Evolutionary conservation across 2,888 invertebrate genomes (phyloP).

Genomic region (Beris morrisii): DNA sequence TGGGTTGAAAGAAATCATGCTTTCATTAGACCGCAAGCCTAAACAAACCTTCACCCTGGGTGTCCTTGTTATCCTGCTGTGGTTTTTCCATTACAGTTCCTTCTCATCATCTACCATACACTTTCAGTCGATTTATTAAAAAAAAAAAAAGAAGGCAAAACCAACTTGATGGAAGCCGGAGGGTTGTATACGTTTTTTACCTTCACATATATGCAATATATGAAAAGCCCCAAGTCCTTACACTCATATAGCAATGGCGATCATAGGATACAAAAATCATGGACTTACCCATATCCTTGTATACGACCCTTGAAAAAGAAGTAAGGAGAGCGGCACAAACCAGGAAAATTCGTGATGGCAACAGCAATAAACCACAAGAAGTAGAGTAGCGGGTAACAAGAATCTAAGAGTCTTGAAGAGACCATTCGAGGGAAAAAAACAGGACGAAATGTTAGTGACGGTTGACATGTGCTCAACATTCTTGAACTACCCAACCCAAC

Average conservation of each 20-base stretch:
- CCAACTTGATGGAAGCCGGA: background rate
- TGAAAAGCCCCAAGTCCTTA: background rate
- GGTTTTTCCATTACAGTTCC: slow-evolving; percentile 14
- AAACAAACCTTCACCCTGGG: slow-evolving; percentile 6
- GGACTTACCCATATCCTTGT: background rate
- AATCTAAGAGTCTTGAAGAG: background rate
- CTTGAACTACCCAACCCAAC: background rate
- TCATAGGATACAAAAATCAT: too few relatives aligned
- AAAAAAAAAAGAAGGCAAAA: background rate
- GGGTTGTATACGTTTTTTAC: background rate
- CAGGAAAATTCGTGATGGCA: background rate
- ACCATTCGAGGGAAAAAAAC: background rate
- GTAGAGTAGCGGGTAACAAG: background rate
- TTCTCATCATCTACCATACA: background rate
- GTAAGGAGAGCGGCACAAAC: background rate
- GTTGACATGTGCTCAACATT: slow-evolving; percentile 30
- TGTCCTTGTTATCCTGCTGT: slow-evolving; percentile 16
- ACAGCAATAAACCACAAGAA: background rate
- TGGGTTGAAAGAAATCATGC: too few relatives aligned
- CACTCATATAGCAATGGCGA: background rate
- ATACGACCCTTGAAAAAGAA: background rate
- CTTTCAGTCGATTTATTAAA: background rate
- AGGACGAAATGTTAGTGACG: slow-evolving; percentile 27
- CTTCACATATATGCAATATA: background rate
- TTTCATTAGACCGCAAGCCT: background rate